Base-by-base conservation (phyloP, 2,113 vertebrate genomes). In the Xiphias gladius region DNA sequence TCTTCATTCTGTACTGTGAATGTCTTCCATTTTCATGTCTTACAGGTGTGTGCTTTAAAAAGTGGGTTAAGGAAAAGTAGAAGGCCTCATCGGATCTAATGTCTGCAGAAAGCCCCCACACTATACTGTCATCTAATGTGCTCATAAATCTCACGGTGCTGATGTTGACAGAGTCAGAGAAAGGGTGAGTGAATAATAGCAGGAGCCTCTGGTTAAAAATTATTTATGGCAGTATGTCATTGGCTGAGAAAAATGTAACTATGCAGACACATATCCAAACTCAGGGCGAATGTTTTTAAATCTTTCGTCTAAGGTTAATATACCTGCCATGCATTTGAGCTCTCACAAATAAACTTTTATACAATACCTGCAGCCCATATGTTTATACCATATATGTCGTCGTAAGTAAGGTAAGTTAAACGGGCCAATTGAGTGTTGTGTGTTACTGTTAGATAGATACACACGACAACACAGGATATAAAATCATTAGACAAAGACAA, bases 141-240 rank as follows among this genome's bases (percentile, higher is more conserved):
- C 64, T 71, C 55, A 10, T 79, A 82, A 79, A 81, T 83, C 32
- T 85, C 54, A n/a, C 30, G 17, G 32, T 28, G 48, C 48, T 43
- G 32, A 76, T 58, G 35, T 30, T 39, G 54, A 77, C 24, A 61
- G 19, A 57, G 43, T 57, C 41, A 30, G 28, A 57, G 61, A 55
- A 12, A 39, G 28, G 35, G 1, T 52, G 24, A 70, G 28, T 65
- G 72, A 66, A 20, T 57, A 58, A 66, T 35, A 71, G 46, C 75
- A 8, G 26, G 24, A 14, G 32, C 7, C 13, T 50, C 12, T 4
- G 19, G 32, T 62, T 55, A n/a, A 37, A 30, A 12, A 4, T 64
- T 16, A 69, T 78, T 64, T 43, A 73, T 50, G 28, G 24, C 48
- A 10, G n/a, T 35, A 22, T 75, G 48, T 59, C 50, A 73, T 1